Evolutionary conservation across 2,113 vertebrate species (phyloP).

Genomic region (Sinocyclocheilus rhinocerous): DNA sequence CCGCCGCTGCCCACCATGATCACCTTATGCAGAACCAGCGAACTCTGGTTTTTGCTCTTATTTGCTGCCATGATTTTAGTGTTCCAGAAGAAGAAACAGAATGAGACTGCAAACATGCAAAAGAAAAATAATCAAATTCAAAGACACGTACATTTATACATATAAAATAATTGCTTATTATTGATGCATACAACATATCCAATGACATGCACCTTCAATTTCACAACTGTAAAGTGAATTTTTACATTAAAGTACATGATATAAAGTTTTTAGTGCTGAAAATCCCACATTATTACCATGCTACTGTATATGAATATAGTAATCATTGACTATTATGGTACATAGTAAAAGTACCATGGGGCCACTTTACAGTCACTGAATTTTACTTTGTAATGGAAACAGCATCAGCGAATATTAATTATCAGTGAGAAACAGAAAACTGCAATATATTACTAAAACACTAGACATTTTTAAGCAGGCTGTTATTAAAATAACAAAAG

Average conservation of each 20-base stretch:
- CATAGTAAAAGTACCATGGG: not conserved
- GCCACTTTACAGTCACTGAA: not conserved
- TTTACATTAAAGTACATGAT: too few species aligned
- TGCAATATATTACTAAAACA: not conserved
- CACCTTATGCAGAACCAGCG: conserved; percentile 77
- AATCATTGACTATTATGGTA: not conserved
- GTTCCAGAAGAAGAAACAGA: conserved; percentile 4
- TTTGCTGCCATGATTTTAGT: conserved; percentile 67
- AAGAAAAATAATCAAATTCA: too few species aligned
- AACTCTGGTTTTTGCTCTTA: conserved; percentile 74
- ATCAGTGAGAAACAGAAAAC: not conserved
- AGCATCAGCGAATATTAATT: too few species aligned
- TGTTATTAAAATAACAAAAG: not conserved
- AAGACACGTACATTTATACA: not conserved
- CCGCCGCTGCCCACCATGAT: conserved; percentile 80
- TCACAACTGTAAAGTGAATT: too few species aligned
- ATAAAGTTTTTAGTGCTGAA: too few species aligned
- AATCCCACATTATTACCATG: too few species aligned
- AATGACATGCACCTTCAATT: not conserved
- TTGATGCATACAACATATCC: not conserved
- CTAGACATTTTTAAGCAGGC: not conserved
- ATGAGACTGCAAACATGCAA: not conserved
- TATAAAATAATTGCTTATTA: not conserved
- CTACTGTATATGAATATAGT: not conserved
- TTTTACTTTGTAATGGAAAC: not conserved